Evolutionary conservation across 2,888 invertebrate species (phyloP), one percentile per base, ranked within the genome.

Genomic region (Ornithoptera alexandrae): DNA sequence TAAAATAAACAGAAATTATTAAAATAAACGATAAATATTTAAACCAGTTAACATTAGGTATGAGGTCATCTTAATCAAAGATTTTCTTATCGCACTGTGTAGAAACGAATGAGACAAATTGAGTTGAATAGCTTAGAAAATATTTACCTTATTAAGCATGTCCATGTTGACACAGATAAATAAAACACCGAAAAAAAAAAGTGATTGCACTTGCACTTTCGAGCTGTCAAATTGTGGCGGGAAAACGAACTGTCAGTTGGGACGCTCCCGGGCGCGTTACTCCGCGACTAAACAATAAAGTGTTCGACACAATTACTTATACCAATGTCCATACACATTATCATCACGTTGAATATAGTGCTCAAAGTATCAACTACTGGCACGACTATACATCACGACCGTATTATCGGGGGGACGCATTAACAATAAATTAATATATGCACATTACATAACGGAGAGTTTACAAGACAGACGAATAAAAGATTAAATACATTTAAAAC

Each of bases 221-320:
- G 72, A 61, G 75, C 75, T 75, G 77, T 76, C 71, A 74, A 76
- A 74, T 68, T 77, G 72, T 68, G 72, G 77, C 78, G 78, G 75
- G 74, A 77, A 71, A 66, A 71, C 73, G 74, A 63, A 53, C 67
- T 61, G 67, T 64, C 67, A 67, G 60, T 30, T n/a, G 66, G 66
- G 59, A 70, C 74, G 73, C 70, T 74, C 73, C 73, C 53, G 68
- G 12, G 61, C 75, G 72, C 67, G 69, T 73, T 68, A 70, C 73
- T 63, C 71, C 56, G 22, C 65, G 53, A 71, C 70, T 70, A 62
- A 63, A 69, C 30, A 68, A 65, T 39, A 6, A 18, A 22, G 12
- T 24, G 59, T 30, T 59, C 67, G 67, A 65, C 70, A 60, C 39
- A 68, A 69, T 62, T 61, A 64, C 64, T 70, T 71, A 70, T 70